phyloP scores from a whole-genome alignment of 2,797 vertebrate species.

The Syngnathus rostellatus region DNA sequence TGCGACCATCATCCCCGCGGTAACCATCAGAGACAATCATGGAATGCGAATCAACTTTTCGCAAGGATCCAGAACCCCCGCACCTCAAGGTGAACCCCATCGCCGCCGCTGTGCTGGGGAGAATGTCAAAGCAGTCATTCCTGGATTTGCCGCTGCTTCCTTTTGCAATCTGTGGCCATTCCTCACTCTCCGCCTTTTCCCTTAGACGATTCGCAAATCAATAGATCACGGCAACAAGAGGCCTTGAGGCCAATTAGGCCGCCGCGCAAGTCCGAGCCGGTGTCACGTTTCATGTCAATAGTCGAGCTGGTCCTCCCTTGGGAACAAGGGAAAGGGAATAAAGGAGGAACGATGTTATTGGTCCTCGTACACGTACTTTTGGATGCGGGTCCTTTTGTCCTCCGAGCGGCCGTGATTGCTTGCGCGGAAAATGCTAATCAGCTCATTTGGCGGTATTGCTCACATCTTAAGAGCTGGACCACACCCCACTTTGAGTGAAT shows the following conservation, averaged over 20 bases:
- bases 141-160: slow-evolving; percentile 41
- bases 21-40: slow-evolving; percentile 57
- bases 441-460: slow-evolving; percentile 24
- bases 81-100: slow-evolving; percentile 42
- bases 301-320: slow-evolving; percentile 40
- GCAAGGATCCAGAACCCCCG: slow-evolving; percentile 37
- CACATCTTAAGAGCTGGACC: slow-evolving; percentile 37
- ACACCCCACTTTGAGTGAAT: slow-evolving; percentile 47
- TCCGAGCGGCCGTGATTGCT: slow-evolving; percentile 12
- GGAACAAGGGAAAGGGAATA: slow-evolving; percentile 40
- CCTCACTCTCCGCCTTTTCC: slow-evolving; percentile 35
- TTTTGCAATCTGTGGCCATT: slow-evolving; percentile 34
- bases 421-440: slow-evolving; percentile 31
- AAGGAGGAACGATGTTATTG: slow-evolving; percentile 22
- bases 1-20: slow-evolving; percentile 37
- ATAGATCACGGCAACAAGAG: slow-evolving; percentile 60
- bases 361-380: not conserved
- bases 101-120: slow-evolving; percentile 25
- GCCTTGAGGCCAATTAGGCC: slow-evolving; percentile 61
- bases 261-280: slow-evolving; percentile 25
- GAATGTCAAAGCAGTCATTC: slow-evolving; percentile 41
- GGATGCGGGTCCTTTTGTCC: not conserved
- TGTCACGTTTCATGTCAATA: slow-evolving; percentile 53
- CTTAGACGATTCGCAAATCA: slow-evolving; percentile 53
- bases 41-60: slow-evolving; percentile 45